Evolutionary conservation across 2,797 vertebrate species (phyloP).

Genomic region (Sebastiscus tertius): DNA sequence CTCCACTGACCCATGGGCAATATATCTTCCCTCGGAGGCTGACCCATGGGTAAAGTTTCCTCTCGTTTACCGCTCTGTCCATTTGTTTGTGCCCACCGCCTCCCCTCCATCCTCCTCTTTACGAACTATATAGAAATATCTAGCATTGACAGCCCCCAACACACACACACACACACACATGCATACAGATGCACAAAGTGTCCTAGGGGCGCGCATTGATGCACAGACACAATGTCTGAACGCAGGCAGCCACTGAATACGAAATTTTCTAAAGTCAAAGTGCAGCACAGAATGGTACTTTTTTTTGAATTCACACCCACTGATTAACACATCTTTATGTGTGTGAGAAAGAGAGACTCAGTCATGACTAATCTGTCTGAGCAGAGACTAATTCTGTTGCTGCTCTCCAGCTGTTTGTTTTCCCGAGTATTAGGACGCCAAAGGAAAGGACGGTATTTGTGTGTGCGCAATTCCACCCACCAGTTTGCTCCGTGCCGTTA

Average conservation of each 20-base stretch:
- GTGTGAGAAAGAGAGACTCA: constrained; percentile 28
- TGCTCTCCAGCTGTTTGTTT: constrained; percentile 53
- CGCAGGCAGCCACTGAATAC: background rate
- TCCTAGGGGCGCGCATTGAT: background rate
- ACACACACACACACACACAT: background rate
- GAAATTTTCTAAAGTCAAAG: background rate
- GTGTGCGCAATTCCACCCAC: constrained; percentile 20
- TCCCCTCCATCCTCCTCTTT: constrained; percentile 63
- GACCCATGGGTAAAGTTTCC: constrained; percentile 85
- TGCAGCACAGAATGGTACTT: background rate
- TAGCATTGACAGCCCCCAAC: constrained; percentile 1
- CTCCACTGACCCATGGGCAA: constrained; percentile 84
- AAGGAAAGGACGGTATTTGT: constrained; percentile 12
- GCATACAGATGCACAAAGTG: background rate
- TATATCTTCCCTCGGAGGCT: constrained; percentile 81
- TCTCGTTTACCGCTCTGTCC: constrained; percentile 82
- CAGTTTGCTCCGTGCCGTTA: constrained; percentile 42
- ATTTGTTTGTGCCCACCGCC: constrained; percentile 81
- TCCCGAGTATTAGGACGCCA: constrained; percentile 37
- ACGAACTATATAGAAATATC: constrained; percentile 68
- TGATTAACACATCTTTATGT: constrained; percentile 20
- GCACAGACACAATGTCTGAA: constrained; percentile 4
- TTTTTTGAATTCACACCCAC: constrained; percentile 2
- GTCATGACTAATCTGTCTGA: constrained; percentile 66
- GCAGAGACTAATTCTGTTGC: constrained; percentile 40